phyloP scores from a whole-genome alignment of 2,888 invertebrate genomes.

The Euplexia lucipara region DNA sequence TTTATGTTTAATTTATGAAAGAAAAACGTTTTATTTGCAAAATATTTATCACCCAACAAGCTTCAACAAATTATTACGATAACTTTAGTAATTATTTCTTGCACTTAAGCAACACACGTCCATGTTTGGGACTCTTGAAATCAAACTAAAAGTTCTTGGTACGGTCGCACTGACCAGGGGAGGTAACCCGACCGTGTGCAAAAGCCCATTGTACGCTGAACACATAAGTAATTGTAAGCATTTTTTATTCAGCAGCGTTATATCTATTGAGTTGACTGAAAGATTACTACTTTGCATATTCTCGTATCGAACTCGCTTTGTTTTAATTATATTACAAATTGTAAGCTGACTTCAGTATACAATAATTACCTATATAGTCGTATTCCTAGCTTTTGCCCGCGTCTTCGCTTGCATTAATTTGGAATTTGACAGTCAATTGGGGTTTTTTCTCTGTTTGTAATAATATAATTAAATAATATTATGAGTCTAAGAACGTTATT shows the following conservation, averaged over 20 bases:
- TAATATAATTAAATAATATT: too few species aligned
- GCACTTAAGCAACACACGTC: conserved; percentile 40
- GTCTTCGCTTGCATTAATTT: too few species aligned
- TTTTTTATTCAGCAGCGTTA: conserved; percentile 61
- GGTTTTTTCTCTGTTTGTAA: too few species aligned
- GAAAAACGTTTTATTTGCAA: too few species aligned
- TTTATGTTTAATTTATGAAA: background rate
- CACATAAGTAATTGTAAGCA: conserved; percentile 23
- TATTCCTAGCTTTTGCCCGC: background rate
- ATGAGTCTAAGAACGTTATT: too few species aligned
- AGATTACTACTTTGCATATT: conserved; percentile 53
- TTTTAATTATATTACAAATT: background rate
- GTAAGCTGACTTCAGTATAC: background rate
- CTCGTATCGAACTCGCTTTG: conserved; percentile 46
- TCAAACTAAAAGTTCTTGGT: conserved; percentile 55
- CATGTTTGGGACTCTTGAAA: conserved; percentile 28
- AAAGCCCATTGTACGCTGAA: conserved; percentile 21
- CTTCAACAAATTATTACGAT: conserved; percentile 24
- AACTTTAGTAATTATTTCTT: background rate
- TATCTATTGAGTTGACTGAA: conserved; percentile 56
- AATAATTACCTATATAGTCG: too few species aligned
- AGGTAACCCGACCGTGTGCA: conserved; percentile 39
- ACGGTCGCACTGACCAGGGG: conserved; percentile 30
- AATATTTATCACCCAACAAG: too few species aligned
- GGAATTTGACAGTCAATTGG: too few species aligned